A percentile compares a stretch with the other conserved stretches of the same genome.
These are phyloP conservation scores for Rhinopomastus cyanomelas DNA, from an alignment of 2,113 vertebrate species.

Conservation along the genomic window DNA sequence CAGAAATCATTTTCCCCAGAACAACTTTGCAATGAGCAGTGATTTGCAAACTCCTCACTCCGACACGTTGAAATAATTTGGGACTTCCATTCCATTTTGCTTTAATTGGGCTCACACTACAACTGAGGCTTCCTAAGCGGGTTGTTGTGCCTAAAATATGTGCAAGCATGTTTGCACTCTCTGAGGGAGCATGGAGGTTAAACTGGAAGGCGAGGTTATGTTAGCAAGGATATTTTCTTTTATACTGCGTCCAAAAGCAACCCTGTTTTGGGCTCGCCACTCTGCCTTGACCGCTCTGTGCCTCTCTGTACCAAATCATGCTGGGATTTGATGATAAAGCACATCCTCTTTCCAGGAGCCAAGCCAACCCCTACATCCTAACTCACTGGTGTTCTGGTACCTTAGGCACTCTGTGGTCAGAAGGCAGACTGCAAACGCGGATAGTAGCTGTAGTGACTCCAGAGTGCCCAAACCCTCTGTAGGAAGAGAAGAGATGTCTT, in stretches of 20 bases:
- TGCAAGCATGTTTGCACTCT: slow-evolving; percentile 57
- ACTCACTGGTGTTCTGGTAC: slow-evolving; percentile 52
- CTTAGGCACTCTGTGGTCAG: slow-evolving; percentile 56
- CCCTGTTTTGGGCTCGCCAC: slow-evolving; percentile 25
- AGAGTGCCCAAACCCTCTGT: slow-evolving; percentile 20
- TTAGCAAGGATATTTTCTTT: slow-evolving; percentile 61
- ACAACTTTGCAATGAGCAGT: slow-evolving; percentile 38
- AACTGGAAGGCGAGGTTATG: slow-evolving; percentile 41
- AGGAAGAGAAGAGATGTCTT: slow-evolving; percentile 16
- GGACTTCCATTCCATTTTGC: slow-evolving; percentile 45
- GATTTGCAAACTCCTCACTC: slow-evolving; percentile 34
- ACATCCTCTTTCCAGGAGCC: slow-evolving; percentile 64
- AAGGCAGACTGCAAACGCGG: slow-evolving; percentile 7
- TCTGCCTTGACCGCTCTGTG: slow-evolving; percentile 31
- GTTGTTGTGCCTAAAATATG: slow-evolving; percentile 47
- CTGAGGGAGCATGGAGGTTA: slow-evolving; percentile 43
- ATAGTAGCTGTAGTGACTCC: not conserved
- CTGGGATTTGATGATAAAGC: slow-evolving; percentile 68
- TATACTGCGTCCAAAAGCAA: slow-evolving; percentile 63
- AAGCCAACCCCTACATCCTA: slow-evolving; percentile 44
- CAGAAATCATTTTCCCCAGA: slow-evolving; percentile 48
- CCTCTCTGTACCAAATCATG: slow-evolving; percentile 37
- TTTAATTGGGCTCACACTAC: slow-evolving; percentile 50
- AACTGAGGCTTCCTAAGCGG: slow-evolving; percentile 47
- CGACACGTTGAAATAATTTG: slow-evolving; percentile 66